Conservation (phyloP, 2,113 vertebrate species). For the Chiloscyllium plagiosum region DNA sequence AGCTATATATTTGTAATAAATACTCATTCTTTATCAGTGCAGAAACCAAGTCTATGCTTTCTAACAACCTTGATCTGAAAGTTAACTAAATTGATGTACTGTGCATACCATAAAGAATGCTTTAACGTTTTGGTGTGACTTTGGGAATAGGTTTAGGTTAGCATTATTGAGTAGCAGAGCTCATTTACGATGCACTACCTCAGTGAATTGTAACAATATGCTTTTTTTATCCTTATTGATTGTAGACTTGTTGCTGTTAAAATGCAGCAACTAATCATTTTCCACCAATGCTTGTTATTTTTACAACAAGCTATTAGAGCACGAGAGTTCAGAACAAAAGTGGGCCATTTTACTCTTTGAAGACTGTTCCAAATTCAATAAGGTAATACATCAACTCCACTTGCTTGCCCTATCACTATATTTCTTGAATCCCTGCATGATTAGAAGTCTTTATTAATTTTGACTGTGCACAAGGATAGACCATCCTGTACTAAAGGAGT, state of each 20-base stretch:
- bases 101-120: too few species aligned
- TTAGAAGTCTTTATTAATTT: background rate
- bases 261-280: background rate
- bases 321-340: background rate
- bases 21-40: too few species aligned
- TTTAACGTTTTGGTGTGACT: too few species aligned
- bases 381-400: background rate
- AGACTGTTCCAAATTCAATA: background rate
- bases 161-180: too few species aligned
- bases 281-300: background rate
- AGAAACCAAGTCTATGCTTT: too few species aligned
- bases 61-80: too few species aligned
- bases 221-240: background rate
- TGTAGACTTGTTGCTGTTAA: background rate
- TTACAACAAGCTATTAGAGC: background rate
- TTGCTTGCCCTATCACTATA: background rate
- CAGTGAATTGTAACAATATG: too few species aligned
- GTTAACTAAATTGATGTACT: too few species aligned
- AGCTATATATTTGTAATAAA: too few species aligned
- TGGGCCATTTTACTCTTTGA: background rate
- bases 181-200: too few species aligned
- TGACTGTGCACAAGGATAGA: background rate
- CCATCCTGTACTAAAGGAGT: background rate
- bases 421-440: background rate
- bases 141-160: too few species aligned